Conservation (phyloP, 1,140 invertebrate genomes). For the Papilio helenus region DNA sequence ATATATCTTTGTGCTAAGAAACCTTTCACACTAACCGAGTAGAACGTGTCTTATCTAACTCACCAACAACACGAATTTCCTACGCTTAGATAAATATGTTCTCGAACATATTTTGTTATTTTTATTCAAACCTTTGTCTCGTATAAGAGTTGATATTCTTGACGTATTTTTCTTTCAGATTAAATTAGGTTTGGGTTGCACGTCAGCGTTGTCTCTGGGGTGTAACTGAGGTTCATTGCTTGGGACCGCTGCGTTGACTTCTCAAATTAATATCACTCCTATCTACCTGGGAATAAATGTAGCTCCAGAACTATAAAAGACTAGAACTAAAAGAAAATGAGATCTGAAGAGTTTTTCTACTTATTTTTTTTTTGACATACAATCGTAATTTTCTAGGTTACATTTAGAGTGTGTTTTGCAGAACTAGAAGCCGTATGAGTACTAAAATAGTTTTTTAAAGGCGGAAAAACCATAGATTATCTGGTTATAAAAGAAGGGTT, state of each 20-base stretch:
- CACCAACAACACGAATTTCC: background rate
- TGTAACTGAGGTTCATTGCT: constrained; percentile 31
- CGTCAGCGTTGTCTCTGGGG: constrained; percentile 3
- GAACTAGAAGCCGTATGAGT: too few relatives aligned
- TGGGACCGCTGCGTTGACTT: constrained; percentile 6
- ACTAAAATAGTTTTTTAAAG: too few relatives aligned
- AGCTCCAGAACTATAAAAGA: background rate
- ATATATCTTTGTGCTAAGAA: constrained; percentile 7
- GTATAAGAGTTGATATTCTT: background rate
- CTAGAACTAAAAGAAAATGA: background rate
- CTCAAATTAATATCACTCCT: constrained; percentile 22
- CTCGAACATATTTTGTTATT: constrained; percentile 8
- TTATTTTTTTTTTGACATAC: background rate
- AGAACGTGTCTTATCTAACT: background rate
- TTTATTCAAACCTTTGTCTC: constrained; percentile 7
- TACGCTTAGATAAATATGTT: constrained; percentile 22
- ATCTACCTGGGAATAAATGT: constrained; percentile 1
- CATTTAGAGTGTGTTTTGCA: too few relatives aligned
- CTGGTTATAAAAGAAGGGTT: too few relatives aligned
- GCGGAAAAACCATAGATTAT: too few relatives aligned
- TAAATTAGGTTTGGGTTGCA: constrained; percentile 15
- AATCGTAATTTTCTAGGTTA: background rate
- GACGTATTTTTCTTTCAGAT: constrained; percentile 1
- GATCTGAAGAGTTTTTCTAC: background rate
- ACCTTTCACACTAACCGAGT: background rate